These are phyloP conservation scores for Scomber scombrus DNA, from an alignment of 2,113 vertebrate genomes.

Conservation along the genomic window DNA sequence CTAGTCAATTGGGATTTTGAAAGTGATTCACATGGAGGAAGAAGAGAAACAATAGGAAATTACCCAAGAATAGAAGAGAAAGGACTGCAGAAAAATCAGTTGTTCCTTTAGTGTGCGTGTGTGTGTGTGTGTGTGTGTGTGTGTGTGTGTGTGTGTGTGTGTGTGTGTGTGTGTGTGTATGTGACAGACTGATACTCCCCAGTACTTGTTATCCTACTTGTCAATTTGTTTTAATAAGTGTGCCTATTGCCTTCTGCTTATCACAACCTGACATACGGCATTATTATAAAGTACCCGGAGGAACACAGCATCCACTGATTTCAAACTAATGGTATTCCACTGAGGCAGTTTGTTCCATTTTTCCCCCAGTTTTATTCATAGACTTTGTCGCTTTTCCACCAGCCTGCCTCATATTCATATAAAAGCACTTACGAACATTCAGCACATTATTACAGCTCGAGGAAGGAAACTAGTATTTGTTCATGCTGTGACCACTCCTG, in stretches of 20 bases:
- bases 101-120: neutral
- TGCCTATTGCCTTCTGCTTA: constrained; percentile 56
- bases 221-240: constrained; percentile 67
- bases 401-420: constrained; percentile 19
- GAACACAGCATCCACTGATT: constrained; percentile 54
- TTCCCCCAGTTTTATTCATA: constrained; percentile 32
- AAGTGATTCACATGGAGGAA: constrained; percentile 12
- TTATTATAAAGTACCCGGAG: constrained; percentile 53
- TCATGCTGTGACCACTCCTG: neutral
- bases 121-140: neutral
- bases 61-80: constrained; percentile 11
- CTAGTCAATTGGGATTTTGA: constrained; percentile 9
- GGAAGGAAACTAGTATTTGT: constrained; percentile 25
- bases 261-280: constrained; percentile 56
- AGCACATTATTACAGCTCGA: constrained; percentile 25
- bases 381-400: constrained; percentile 37
- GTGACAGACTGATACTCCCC: constrained; percentile 25
- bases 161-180: neutral
- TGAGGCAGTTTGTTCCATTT: constrained; percentile 50
- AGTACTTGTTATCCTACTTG: constrained; percentile 39
- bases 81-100: constrained; percentile 13
- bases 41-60: constrained; percentile 6
- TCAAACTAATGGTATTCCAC: constrained; percentile 54
- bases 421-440: constrained; percentile 29
- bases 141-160: neutral